Evolutionary conservation across 2,888 invertebrate genomes (phyloP).

Genomic region (Cheilosia urbana): DNA sequence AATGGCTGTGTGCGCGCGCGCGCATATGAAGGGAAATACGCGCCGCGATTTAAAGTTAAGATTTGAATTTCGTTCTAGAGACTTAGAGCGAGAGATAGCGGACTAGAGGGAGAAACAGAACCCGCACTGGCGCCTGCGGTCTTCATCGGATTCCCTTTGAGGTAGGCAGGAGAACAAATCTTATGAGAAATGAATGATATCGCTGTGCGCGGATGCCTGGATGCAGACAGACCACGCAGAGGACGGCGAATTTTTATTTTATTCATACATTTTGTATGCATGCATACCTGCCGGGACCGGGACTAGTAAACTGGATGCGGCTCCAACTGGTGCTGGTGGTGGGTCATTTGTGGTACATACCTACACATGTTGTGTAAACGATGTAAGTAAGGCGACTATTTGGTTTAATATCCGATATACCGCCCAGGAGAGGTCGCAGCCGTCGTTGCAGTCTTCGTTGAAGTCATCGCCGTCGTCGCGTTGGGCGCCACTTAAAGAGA

Average conservation of each 20-base stretch:
- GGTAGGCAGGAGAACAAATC: constrained; percentile 72
- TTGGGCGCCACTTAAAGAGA: constrained; percentile 73
- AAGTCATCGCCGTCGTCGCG: constrained; percentile 23
- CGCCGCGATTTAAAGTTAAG: constrained; percentile 75
- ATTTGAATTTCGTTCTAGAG: constrained; percentile 59
- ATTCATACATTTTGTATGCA: constrained; percentile 71
- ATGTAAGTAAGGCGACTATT: constrained; percentile 73
- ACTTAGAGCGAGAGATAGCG: background rate
- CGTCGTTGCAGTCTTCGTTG: background rate
- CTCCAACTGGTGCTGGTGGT: constrained; percentile 45
- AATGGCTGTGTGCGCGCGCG: constrained; percentile 15
- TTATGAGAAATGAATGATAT: constrained; percentile 76
- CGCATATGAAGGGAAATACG: constrained; percentile 57
- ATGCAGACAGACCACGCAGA: constrained; percentile 40
- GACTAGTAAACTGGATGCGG: constrained; percentile 24
- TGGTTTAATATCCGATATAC: constrained; percentile 74
- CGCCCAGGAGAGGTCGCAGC: constrained; percentile 64
- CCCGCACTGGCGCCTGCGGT: constrained; percentile 73
- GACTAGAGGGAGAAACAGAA: constrained; percentile 38
- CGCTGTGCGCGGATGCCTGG: constrained; percentile 40
- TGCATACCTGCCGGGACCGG: constrained; percentile 58
- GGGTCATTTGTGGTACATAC: constrained; percentile 75
- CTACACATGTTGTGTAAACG: constrained; percentile 74
- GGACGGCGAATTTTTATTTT: constrained; percentile 66
- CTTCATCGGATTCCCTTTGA: constrained; percentile 74